Conservation (phyloP, 1,140 invertebrate species). For the Megathymus violae region DNA sequence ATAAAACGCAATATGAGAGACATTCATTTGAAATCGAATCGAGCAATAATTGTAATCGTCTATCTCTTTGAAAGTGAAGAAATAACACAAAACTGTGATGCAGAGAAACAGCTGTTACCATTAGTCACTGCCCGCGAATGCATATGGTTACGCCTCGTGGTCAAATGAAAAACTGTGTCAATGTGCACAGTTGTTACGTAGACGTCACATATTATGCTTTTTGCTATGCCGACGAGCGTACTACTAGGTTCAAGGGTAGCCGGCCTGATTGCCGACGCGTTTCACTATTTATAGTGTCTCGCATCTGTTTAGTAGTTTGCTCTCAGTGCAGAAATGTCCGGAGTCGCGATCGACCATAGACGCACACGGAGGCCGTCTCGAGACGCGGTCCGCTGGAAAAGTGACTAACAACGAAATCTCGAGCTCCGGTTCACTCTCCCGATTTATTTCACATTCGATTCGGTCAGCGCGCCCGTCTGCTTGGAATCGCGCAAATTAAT, state of each 20-base stretch:
- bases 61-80: slow-evolving; percentile 33
- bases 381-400: slow-evolving; percentile 29
- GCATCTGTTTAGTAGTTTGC: slow-evolving; percentile 75
- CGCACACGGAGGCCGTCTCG: slow-evolving; percentile 45
- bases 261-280: slow-evolving; percentile 75
- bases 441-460: no score
- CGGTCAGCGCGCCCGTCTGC: no score
- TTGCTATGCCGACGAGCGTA: slow-evolving; percentile 56
- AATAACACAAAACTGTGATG: slow-evolving; percentile 37
- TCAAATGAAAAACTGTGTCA: slow-evolving; percentile 79
- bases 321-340: slow-evolving; percentile 79
- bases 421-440: background rate
- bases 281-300: slow-evolving; percentile 80
- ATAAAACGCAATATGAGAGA: background rate
- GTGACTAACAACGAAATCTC: slow-evolving; percentile 26
- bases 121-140: slow-evolving; percentile 59
- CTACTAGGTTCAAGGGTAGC: slow-evolving; percentile 81
- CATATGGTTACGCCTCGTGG: slow-evolving; percentile 68
- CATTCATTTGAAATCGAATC: slow-evolving; percentile 17
- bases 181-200: slow-evolving; percentile 72
- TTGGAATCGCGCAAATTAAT: slow-evolving; percentile 48
- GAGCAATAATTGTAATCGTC: background rate
- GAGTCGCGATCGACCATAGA: slow-evolving; percentile 67
- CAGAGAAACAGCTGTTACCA: slow-evolving; percentile 48
- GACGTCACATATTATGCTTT: slow-evolving; percentile 71